Percentiles rank a stretch among this genome's conserved stretches.
Evolutionary conservation across 1,140 invertebrate genomes (phyloP).

Genomic region (Drosophila sp.): DNA sequence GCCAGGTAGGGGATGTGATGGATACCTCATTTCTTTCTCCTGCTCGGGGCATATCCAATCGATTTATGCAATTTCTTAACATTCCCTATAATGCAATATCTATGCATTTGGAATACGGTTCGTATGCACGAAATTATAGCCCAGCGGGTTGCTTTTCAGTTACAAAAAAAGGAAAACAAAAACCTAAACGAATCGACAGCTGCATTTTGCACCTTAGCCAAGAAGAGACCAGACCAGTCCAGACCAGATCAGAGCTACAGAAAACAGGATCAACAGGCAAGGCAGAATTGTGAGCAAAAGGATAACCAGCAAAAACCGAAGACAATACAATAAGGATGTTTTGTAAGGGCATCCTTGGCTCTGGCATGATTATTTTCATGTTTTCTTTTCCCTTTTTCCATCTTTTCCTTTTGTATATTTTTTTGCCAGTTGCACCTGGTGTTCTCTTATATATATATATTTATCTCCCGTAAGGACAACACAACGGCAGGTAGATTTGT

Average conservation of each 20-base stretch:
- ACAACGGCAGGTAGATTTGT: conserved; percentile 45
- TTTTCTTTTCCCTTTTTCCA: conserved; percentile 18
- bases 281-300: conserved; percentile 31
- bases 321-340: conserved; percentile 16
- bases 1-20: too few relatives aligned
- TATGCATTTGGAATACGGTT: conserved; percentile 24
- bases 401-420: neutral
- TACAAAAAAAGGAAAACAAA: neutral
- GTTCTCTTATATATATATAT: conserved; percentile 36
- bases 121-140: conserved; percentile 36
- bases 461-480: conserved; percentile 44
- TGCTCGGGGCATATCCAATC: neutral
- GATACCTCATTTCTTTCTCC: too few relatives aligned
- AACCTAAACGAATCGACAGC: conserved; percentile 25
- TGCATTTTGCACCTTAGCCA: conserved; percentile 54
- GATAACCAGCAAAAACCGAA: conserved; percentile 61
- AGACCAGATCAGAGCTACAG: conserved; percentile 18
- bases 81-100: conserved; percentile 40
- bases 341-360: conserved; percentile 47
- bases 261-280: conserved; percentile 60
- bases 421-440: conserved; percentile 61
- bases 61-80: neutral
- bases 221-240: too few relatives aligned
- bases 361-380: conserved; percentile 5
- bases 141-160: conserved; percentile 35